Base-by-base conservation (phyloP, 2,888 invertebrate genomes). In the Apantesis nais region DNA sequence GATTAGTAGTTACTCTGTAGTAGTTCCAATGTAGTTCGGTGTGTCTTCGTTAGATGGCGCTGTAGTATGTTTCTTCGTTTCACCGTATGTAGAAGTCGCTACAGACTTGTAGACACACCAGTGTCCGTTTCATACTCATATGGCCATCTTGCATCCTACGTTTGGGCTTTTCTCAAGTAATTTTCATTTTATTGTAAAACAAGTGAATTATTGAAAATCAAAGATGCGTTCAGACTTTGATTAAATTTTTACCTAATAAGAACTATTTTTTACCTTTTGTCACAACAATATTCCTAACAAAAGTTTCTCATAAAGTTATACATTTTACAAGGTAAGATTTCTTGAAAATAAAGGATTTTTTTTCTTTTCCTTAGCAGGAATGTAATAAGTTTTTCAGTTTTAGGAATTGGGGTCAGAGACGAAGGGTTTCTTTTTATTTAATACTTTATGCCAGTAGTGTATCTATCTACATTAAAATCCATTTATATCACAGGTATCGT, bases 391-490 rank as follows among this genome's bases (percentile, higher is more conserved):
- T n/a, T n/a, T n/a, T 68, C 52, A 58, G 63, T 39, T 58, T 63
- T 34, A 22, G 16, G n/a, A 58, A 68, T 64, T 55, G 29, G 29
- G 68, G 63, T 68, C 64, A 64, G 60, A 62, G 62, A 31, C 62
- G 52, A 62, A 55, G 25, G 31, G 52, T 68, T 60, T 55, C 29
- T 22, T 31, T 16, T 58, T 44, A 29, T 65, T 65, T 60, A 60
- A 48, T 37, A 58, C 29, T 61, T 69, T 65, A 37, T 4, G 37
- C 34, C 29, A 48, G 22, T 37, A 60, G 37, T 65, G 37, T 60
- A 22, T 12, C 16, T 60, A 22, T 12, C 16, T 48, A 52, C 9
- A 22, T 68, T 37, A n/a, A 12, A 3, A 66, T 29, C 22, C 61
- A 41, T 48, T 19, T 19, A 14, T 19, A 16, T 44, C 16, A 44